Percentiles rank a stretch among this genome's conserved stretches.
These are phyloP conservation scores for Onychostruthus taczanowskii DNA, from an alignment of 2,113 vertebrate species.

Conservation along the genomic window DNA sequence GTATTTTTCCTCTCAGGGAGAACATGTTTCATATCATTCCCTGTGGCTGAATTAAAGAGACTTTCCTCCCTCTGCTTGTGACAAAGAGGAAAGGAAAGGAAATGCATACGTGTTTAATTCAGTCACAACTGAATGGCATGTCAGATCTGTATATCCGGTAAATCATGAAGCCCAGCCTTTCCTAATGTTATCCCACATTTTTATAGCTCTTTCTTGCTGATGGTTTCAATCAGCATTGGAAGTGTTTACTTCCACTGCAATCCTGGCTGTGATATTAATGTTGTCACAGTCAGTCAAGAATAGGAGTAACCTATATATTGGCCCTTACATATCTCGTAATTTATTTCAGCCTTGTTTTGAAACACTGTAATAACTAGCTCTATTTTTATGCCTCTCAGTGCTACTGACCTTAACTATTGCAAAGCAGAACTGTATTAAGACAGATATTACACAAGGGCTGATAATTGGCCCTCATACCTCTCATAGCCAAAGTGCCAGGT, in stretches of 20 bases:
- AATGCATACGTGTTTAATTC: neutral
- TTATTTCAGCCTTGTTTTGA: neutral
- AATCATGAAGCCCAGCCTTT: neutral
- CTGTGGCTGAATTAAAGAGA: neutral
- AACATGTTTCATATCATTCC: neutral
- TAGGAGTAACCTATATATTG: neutral
- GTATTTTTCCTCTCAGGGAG: neutral
- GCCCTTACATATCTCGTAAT: neutral
- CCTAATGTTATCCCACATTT: neutral
- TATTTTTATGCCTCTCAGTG: neutral
- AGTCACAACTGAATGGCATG: neutral
- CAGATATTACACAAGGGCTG: neutral
- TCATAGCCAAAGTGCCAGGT: neutral
- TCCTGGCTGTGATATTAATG: neutral
- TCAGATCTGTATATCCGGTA: neutral
- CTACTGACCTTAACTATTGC: neutral
- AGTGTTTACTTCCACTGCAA: neutral
- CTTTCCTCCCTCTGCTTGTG: neutral
- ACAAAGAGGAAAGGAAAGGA: neutral
- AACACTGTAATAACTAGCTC: neutral
- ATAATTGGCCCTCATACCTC: neutral
- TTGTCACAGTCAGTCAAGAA: neutral
- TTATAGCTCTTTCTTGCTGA: neutral
- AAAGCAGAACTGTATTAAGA: neutral
- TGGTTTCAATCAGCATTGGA: neutral